Base-by-base conservation (phyloP, 2,797 vertebrate genomes). In the Thunnus albacares region DNA sequence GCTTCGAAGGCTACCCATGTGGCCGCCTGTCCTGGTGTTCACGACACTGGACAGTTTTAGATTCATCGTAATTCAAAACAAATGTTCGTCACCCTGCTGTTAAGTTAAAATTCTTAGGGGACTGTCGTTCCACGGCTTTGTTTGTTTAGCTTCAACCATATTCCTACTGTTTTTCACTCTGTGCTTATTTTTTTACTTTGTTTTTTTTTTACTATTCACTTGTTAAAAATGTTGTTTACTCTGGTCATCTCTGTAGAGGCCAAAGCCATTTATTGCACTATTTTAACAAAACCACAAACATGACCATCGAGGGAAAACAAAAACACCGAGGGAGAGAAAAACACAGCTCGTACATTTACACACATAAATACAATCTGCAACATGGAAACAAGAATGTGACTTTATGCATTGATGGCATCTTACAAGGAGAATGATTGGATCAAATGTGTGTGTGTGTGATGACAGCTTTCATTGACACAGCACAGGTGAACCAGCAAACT, bases 91-190 rank as follows among this genome's bases (percentile, higher is more conserved):
- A 66, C 38, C 56, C 18, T 5, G 14, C 38, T 49, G 18, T 30
- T 22, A 66, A 45, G 24, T 33, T 58, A n/a, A 62, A 51, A 59
- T 64, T 58, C 78, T 57, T n/a, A 11, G 18, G 45, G 45, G 70
- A 61, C 22, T 56, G 4, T 38, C 60, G 28, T 38, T 55, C 12
- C 30, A 38, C 5, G 51, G 30, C 24, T 22, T 2, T 52, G 22
- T 12, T 41, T 52, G 43, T 70, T 76, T 26, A 57, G 58, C 51
- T 49, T 26, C 38, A 9, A 2, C 3, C 43, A 26, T 9, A 47
- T 59, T 38, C 43, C 55, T 1, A 5, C 26, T 30, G 33, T 0
- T 47, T 47, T 38, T 45, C 56, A 17, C 6, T 49, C 55, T 38
- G 38, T 38, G 11, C 38, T 35, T 35, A 38, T 47, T 41, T 62